Conservation (phyloP, 1,140 invertebrate species). For the Hypothenemus hampei region DNA sequence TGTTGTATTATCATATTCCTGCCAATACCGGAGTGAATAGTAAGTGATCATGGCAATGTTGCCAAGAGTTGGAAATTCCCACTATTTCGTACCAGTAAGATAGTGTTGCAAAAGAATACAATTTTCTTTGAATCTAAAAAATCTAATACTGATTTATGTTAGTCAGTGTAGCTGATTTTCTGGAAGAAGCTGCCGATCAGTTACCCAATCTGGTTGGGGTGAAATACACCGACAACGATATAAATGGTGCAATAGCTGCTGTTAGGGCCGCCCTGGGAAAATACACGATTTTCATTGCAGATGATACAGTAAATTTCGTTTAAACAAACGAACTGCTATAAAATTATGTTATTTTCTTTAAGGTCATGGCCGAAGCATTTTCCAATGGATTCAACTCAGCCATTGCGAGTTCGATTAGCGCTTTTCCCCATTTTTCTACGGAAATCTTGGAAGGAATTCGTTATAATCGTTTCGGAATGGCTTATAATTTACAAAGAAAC, state of each 20-base stretch:
- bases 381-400: slow-evolving; percentile 62
- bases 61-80: neutral
- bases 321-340: neutral
- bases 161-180: slow-evolving; percentile 71
- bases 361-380: slow-evolving; percentile 58
- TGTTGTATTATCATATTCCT: slow-evolving; percentile 82
- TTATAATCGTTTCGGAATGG: slow-evolving; percentile 40
- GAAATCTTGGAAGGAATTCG: slow-evolving; percentile 46
- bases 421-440: slow-evolving; percentile 49
- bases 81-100: too few relatives aligned
- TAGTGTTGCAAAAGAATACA: too few relatives aligned
- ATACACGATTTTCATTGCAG: slow-evolving; percentile 59
- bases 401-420: slow-evolving; percentile 61
- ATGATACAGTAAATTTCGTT: slow-evolving; percentile 45
- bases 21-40: slow-evolving; percentile 63
- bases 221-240: slow-evolving; percentile 64
- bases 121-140: too few relatives aligned
- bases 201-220: slow-evolving; percentile 71
- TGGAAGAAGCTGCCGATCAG: slow-evolving; percentile 52
- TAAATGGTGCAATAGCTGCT: slow-evolving; percentile 60
- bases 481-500: slow-evolving; percentile 46
- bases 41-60: slow-evolving; percentile 45
- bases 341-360: slow-evolving; percentile 26
- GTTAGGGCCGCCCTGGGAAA: slow-evolving; percentile 48
- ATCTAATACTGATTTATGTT: slow-evolving; percentile 1